phyloP scores from a whole-genome alignment of 2,888 invertebrate genomes.

The Halictus quadricinctus region DNA sequence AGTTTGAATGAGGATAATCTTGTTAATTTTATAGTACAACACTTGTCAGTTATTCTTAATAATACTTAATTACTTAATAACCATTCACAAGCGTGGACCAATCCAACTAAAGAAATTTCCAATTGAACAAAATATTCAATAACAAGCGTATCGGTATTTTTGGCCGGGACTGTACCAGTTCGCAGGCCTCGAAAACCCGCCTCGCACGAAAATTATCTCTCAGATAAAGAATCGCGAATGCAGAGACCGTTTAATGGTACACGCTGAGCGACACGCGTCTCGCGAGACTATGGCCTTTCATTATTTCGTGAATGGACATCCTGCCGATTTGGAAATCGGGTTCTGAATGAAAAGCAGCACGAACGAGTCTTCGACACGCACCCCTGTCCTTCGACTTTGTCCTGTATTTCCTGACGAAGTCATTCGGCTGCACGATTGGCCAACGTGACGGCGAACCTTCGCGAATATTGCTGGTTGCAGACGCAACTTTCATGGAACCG shows the following conservation, averaged over 20 bases:
- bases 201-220: not conserved
- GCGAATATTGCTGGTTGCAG: not conserved
- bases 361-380: constrained; percentile 42
- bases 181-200: not conserved
- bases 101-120: not conserved
- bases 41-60: not conserved
- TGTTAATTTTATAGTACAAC: not conserved
- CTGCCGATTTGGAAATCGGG: constrained; percentile 59
- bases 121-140: not conserved
- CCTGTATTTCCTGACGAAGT: not conserved
- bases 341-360: constrained; percentile 33
- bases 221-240: not conserved
- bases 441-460: not conserved
- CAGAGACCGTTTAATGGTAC: not conserved
- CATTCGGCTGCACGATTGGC: not conserved
- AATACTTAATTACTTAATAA: too few species aligned
- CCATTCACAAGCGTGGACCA: not conserved
- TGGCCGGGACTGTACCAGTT: not conserved
- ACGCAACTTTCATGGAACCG: not conserved
- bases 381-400: constrained; percentile 41
- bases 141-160: not conserved
- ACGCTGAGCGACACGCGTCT: constrained; percentile 26
- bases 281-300: constrained; percentile 56
- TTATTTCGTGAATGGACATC: constrained; percentile 69
- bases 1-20: too few species aligned